A percentile compares a stretch with the other conserved stretches of the same genome.
These are phyloP conservation scores for Nasonia vitripennis DNA, from an alignment of 1,140 invertebrate species.

Conservation along the genomic window DNA sequence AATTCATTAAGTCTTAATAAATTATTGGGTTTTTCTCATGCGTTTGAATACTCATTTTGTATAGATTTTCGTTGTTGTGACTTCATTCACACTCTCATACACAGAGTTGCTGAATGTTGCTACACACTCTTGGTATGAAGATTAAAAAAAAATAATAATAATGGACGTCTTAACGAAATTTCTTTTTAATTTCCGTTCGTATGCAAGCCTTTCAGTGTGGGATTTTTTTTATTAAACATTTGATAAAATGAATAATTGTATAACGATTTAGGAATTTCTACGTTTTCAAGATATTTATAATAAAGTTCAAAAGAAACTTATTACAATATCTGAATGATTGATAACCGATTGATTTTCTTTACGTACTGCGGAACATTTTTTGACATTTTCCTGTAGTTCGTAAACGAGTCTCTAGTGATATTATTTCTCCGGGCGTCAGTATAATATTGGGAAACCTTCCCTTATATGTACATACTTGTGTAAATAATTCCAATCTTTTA, in stretches of 20 bases:
- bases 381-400: neutral
- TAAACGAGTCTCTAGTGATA: neutral
- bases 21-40: neutral
- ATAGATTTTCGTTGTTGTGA: neutral
- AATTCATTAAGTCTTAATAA: no score
- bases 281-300: slow-evolving; percentile 13
- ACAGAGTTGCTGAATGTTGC: neutral
- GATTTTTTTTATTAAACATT: neutral
- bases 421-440: neutral
- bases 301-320: neutral
- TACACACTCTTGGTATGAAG: neutral
- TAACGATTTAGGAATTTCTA: neutral
- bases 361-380: neutral
- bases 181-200: neutral
- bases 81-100: neutral
- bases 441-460: slow-evolving; percentile 20
- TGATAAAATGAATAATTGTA: neutral
- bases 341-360: no score
- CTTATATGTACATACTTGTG: slow-evolving; percentile 61
- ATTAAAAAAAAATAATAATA: neutral
- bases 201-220: no score
- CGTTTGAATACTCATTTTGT: neutral
- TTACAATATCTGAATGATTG: neutral
- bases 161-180: neutral
- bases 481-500: slow-evolving; percentile 63